Base-by-base conservation (phyloP, 2,113 vertebrate species). In the Dipodomys merriami region DNA sequence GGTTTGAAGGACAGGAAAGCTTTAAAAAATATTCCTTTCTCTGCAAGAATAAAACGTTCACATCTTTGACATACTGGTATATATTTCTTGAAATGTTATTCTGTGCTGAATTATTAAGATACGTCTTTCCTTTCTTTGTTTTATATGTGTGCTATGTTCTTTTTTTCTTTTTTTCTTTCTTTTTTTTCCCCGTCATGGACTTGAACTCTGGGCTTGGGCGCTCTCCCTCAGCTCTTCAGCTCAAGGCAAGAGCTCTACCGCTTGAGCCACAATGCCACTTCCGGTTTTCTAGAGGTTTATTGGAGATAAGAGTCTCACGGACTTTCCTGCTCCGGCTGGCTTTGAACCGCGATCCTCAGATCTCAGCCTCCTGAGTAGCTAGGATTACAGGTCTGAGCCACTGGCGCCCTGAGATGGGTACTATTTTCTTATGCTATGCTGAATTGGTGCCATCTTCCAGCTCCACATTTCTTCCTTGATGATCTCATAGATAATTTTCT, bases 1-100 rank as follows among this genome's bases (percentile, higher is more conserved):
- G 1, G 1, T 13, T 44, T 74, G 57, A 5, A 4, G 7, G 11
- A 0, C 44, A 57, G 5, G 10, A 76, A 5, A 13, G n/a, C 2
- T 13, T 27, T 68, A 53, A 53, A 53, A 53, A 53, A 53, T 53
- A 13, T 53, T 13, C 49, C 12, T 57, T 57, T 57, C 46, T 7
- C 20, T 83, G 27, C 2, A 77, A 67, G 7, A 83, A 90, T 7
- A 73, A 87, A 90, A 7, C 2, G 27, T 84, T 74, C 11, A 30
- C 27, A 44, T 78, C 23, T 65, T 3, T 64, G 35, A 6, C 6
- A 76, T 2, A 23, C 2, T 60, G 23, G 1, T n/a, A 49, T 7
- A 2, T 2, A 57, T 8, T 25, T 53, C 39, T 64, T 49, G 23
- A 84, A 44, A 87, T 18, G 53, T 16, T 39, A 27, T 27, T 39